Evolutionary conservation across 1,140 invertebrate species (phyloP), one percentile per base, ranked within the genome.

Genomic region (Lepidurus arcticus): DNA sequence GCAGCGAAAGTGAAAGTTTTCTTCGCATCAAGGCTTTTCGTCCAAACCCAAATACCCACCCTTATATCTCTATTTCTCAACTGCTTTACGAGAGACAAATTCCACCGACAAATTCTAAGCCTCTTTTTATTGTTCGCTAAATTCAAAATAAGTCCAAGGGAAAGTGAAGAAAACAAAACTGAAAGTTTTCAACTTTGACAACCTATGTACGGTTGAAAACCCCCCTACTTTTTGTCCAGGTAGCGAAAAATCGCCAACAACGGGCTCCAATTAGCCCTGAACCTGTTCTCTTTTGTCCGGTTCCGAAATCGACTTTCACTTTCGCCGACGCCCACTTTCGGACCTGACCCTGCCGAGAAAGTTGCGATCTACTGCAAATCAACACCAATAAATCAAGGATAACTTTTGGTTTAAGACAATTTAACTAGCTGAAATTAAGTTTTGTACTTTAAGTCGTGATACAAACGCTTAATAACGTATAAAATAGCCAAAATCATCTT

Each of bases 1-100:
- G 13, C 53, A 65, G 13, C 53, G 53, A 65, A 65, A 65, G 53
- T 65, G 53, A 65, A 65, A 65, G 53, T 65, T 65, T 16, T 21
- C 53, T 21, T 16, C n/a, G 16, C 53, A 13, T 21, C 8, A 34
- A 34, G 34, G 34, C 34, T 34, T 34, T 34, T 34, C 34, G 34
- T 34, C 34, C 34, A 4, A 4, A 34, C 34, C 34, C 34, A 3
- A 34, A 34, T 24, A 24, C 34, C 34, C 34, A 34, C 34, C 26
- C 3, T 0, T 34, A 34, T 1, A 34, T 34, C 34, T 34, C 34
- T 34, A 34, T 34, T 34, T 34, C 34, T 34, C 34, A 3, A 34
- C 2, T 34, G 34, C 34, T 1, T 34, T 34, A 4, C 34, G 34
- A 34, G 34, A 34, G 34, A 34, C 34, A 4, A 34, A 34, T 34